Evolutionary conservation across 2,797 vertebrate genomes (phyloP), one percentile per base, ranked within the genome.

Genomic region (Cyclura pinguis): DNA sequence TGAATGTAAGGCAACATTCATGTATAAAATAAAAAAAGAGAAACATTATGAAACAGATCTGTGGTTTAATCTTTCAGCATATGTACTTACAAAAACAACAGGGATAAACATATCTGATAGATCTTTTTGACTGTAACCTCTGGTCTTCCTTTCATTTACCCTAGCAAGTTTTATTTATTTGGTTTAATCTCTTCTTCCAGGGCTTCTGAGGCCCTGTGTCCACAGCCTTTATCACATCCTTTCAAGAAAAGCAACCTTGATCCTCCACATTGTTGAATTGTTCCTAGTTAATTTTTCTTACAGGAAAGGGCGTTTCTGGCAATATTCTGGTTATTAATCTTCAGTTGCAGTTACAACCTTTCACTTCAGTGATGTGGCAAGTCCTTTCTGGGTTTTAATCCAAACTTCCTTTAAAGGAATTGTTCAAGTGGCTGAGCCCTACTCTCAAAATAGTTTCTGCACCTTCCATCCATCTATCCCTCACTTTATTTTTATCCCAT

Each of bases 1-100:
- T 82, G 72, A 86, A 84, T 84, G 7, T 29, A 90, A 24, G 47
- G 80, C 42, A 83, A 83, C 20, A 47, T 62, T 80, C 50, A 67
- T 32, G 62, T 50, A 18, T 57, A 64, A 47, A 76, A 80, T 83
- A 50, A 55, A 24, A 62, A 62, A 59, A 24, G 14, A n/a, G 13
- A 84, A 64, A 62, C 62, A 80, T 55, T 69, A 16, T 64, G 55
- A 62, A 64, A 87, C 64, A 64, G 27, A 27, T 29, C 62, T 74
- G 72, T n/a, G 13, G 50, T 82, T 82, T 88, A 42, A 38, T 57
- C 72, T 77, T 74, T 86, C 76, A 50, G 77, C 32, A 38, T 47
- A 76, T 9, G 7, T 64, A 83, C 24, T 52, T 50, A 13, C 38
- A 74, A 42, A 35, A 29, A 73, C 22, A 83, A 84, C 10, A 77